These are phyloP conservation scores for Eledone cirrhosa DNA, from an alignment of 2,888 invertebrate species.

Conservation along the genomic window DNA sequence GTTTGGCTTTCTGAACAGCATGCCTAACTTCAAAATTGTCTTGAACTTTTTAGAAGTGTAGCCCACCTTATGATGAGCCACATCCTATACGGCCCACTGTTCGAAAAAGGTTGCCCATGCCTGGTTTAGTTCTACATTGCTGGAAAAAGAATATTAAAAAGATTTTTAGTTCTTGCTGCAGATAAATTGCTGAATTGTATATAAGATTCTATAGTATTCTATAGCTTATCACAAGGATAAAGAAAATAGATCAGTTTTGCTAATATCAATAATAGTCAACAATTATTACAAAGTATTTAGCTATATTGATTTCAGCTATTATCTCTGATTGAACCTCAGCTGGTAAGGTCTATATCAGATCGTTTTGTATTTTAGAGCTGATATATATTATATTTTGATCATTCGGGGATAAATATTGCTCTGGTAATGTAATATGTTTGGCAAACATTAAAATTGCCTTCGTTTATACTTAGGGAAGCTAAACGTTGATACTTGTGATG, in stretches of 20 bases:
- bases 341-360: not conserved
- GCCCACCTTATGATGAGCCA: too few relatives aligned
- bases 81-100: too few relatives aligned
- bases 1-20: too few relatives aligned
- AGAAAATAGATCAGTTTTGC: not conserved
- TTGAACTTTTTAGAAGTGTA: too few relatives aligned
- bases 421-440: too few relatives aligned
- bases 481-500: too few relatives aligned
- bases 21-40: too few relatives aligned
- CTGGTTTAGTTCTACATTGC: too few relatives aligned
- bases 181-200: not conserved
- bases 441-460: too few relatives aligned
- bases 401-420: too few relatives aligned
- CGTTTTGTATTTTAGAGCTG: not conserved
- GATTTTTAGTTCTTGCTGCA: not conserved
- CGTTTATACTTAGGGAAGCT: too few relatives aligned
- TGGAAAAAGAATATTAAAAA: conserved; percentile 10
- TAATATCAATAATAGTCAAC: not conserved
- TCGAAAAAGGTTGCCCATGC: too few relatives aligned
- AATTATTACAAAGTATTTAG: not conserved
- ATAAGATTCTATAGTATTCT: not conserved
- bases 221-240: not conserved
- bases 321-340: not conserved
- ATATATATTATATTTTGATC: not conserved
- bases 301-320: not conserved